phyloP scores from a whole-genome alignment of 2,797 vertebrate species.

The Cirrhinus molitorella region DNA sequence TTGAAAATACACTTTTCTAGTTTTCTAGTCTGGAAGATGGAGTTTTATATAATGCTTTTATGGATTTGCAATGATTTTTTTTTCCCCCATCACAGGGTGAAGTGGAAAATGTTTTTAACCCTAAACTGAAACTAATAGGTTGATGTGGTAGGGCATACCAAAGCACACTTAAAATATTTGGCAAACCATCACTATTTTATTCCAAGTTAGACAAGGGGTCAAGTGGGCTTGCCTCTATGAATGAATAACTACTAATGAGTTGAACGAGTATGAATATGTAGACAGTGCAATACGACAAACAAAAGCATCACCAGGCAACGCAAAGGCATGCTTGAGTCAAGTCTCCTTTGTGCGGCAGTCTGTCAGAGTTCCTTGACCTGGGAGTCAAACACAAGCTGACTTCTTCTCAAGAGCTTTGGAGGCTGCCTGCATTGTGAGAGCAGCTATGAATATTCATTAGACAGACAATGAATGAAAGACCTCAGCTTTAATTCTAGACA shows the following conservation, averaged over 20 bases:
- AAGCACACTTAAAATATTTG: constrained; percentile 59
- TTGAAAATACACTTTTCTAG: not conserved
- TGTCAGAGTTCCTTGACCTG: constrained; percentile 77
- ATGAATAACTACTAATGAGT: constrained; percentile 86
- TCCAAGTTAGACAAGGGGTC: constrained; percentile 82
- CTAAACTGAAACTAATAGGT: not conserved
- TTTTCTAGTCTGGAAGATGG: not conserved
- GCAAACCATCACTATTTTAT: constrained; percentile 71
- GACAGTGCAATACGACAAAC: constrained; percentile 72
- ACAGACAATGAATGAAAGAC: constrained; percentile 49
- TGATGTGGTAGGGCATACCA: not conserved
- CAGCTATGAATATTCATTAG: constrained; percentile 63
- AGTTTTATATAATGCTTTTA: constrained; percentile 7
- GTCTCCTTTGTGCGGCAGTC: constrained; percentile 72
- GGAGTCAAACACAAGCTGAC: constrained; percentile 70
- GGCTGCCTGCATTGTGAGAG: constrained; percentile 54
- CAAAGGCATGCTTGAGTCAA: constrained; percentile 84
- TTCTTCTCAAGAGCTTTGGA: constrained; percentile 69
- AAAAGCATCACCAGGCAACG: constrained; percentile 83
- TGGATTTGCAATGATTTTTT: not conserved
- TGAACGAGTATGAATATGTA: constrained; percentile 83
- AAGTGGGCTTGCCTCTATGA: constrained; percentile 80
- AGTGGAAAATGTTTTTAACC: not conserved
- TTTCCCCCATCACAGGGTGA: not conserved
- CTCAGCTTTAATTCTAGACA: constrained; percentile 48